These are phyloP conservation scores for Drosophila bipectinata DNA, from an alignment of 1,140 invertebrate species.

Conservation along the genomic window DNA sequence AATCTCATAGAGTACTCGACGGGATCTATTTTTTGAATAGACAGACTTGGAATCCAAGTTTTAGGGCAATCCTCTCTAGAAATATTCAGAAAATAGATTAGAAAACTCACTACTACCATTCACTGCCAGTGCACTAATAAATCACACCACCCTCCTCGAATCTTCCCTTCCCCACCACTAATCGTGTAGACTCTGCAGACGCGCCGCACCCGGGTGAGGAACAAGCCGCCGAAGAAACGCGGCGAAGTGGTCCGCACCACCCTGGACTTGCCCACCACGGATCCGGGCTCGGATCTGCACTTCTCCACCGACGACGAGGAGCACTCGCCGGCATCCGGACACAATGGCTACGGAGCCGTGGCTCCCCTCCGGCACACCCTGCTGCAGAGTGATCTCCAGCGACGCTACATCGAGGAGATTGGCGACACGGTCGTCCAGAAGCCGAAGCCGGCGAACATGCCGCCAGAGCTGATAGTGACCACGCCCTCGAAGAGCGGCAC, in stretches of 20 bases:
- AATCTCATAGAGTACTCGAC: background rate
- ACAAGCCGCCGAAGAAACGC: constrained; percentile 66
- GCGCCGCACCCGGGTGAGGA: constrained; percentile 59
- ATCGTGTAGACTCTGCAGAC: constrained; percentile 38
- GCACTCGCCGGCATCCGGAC: constrained; percentile 50
- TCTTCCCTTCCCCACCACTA: constrained; percentile 11
- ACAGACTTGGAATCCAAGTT: no score
- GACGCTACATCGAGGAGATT: constrained; percentile 76
- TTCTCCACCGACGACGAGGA: constrained; percentile 85
- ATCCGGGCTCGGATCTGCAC: constrained; percentile 85
- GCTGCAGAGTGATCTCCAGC: constrained; percentile 74
- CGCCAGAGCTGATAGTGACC: constrained; percentile 81
- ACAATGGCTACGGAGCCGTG: constrained; percentile 54
- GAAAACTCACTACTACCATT: background rate
- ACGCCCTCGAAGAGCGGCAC: constrained; percentile 62
- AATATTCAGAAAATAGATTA: background rate
- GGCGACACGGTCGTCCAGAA: constrained; percentile 69
- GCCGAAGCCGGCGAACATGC: constrained; percentile 64
- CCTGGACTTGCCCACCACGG: constrained; percentile 85
- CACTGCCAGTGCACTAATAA: background rate
- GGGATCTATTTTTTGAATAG: background rate
- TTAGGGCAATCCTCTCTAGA: no score
- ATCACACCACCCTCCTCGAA: background rate
- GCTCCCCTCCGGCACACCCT: constrained; percentile 65
- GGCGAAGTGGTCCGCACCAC: constrained; percentile 75